Conservation (phyloP, 2,797 vertebrate species). For the Balearica regulorum region DNA sequence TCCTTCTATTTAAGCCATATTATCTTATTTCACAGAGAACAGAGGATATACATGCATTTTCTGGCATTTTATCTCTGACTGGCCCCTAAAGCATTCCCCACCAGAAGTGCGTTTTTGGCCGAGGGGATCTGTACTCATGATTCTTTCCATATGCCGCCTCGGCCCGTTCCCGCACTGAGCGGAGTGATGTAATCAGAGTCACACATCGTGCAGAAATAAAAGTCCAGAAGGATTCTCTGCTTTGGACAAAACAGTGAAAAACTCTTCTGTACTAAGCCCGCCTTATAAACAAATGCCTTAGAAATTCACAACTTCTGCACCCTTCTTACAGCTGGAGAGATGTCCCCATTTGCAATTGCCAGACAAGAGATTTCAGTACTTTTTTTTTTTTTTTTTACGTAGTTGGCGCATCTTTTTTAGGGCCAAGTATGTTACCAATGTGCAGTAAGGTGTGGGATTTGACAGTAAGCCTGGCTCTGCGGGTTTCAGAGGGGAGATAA, state of each 20-base stretch:
- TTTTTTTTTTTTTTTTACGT: background rate
- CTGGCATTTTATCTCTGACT: conserved; percentile 28
- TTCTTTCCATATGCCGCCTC: conserved; percentile 51
- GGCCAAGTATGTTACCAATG: background rate
- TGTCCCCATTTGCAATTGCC: fast-evolving
- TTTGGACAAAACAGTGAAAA: background rate
- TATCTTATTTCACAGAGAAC: background rate
- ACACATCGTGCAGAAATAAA: background rate
- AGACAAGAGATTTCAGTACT: background rate
- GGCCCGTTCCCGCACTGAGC: fast-evolving
- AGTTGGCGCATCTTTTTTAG: background rate
- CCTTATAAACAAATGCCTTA: background rate
- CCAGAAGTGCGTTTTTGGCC: conserved; percentile 6
- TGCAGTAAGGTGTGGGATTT: conserved; percentile 19
- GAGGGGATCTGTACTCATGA: background rate
- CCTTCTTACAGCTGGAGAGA: background rate
- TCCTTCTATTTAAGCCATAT: background rate
- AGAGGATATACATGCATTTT: background rate
- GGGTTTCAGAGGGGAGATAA: background rate
- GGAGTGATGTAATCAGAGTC: conserved; percentile 24
- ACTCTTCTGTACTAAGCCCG: background rate
- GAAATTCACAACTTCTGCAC: background rate
- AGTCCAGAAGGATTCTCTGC: background rate
- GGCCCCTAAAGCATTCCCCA: background rate
- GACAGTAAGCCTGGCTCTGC: background rate